phyloP scores from a whole-genome alignment of 2,797 vertebrate genomes.

The Phalloptychus januarius region DNA sequence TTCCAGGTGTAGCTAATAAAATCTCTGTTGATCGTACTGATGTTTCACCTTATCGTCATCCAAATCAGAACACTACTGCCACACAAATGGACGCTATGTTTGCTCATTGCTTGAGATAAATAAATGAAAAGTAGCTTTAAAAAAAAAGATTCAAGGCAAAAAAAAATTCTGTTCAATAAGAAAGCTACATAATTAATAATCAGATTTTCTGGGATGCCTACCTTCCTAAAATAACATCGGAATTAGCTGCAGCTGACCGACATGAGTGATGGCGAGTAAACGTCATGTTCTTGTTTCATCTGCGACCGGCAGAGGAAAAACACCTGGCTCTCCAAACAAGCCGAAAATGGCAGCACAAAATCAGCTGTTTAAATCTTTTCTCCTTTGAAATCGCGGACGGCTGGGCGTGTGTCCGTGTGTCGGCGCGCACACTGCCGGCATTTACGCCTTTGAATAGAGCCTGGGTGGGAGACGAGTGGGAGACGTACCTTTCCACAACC shows the following conservation, averaged over 20 bases:
- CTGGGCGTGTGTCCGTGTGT: conserved; percentile 42
- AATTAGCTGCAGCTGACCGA: conserved; percentile 45
- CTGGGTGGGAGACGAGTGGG: conserved; percentile 38
- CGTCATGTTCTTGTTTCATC: conserved; percentile 47
- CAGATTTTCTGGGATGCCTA: conserved; percentile 1
- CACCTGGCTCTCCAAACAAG: conserved; percentile 47
- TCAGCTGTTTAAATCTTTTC: conserved; percentile 38
- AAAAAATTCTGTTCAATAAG: background rate
- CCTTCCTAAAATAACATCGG: conserved; percentile 20
- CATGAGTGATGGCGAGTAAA: conserved; percentile 57
- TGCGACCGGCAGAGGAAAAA: conserved; percentile 34
- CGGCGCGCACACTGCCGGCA: conserved; percentile 58
- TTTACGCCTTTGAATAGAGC: conserved; percentile 62
- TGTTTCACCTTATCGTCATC: background rate
- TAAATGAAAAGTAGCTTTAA: background rate
- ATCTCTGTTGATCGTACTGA: background rate
- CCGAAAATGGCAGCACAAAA: conserved; percentile 50
- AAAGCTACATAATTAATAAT: conserved; percentile 21
- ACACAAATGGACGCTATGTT: background rate
- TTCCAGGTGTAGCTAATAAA: background rate
- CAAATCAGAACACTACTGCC: background rate
- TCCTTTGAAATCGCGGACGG: conserved; percentile 49
- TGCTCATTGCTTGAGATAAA: background rate
- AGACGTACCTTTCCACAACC: conserved; percentile 57
- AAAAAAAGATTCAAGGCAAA: background rate